Base-by-base conservation (phyloP, 92 coral and sea anemone species). In the Galaxea fascicularis region DNA sequence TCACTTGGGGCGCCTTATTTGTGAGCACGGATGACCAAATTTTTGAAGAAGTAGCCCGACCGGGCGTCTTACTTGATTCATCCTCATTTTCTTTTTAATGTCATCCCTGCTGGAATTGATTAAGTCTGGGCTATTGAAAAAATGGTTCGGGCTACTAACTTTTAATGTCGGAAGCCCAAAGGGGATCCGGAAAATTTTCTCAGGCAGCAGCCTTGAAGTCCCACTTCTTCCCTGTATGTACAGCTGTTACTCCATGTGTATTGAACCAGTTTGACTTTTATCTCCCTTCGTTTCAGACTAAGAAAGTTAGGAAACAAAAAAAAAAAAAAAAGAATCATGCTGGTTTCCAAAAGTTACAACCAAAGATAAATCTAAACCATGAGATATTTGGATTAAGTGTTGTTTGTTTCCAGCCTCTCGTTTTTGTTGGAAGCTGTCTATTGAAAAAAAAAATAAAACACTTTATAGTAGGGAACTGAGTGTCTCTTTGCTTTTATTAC, bases 351-450 rank as follows among this genome's bases (percentile, higher is more conserved):
- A 59, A 21, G 65, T 59, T 59, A 59, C 26, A 59, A 21, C 27
- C 65, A 59, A 54, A 54, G 60, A 54, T 54, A 54, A 54, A 54
- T 54, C 60, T 4, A 54, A 54, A 54, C 60, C 65, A 18, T 59
- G 65, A 18, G 9, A 59, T 18, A 59, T 21, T 18, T 21, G 27
- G 65, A 59, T 59, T 59, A 59, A 59, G 65, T 59, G 65, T 59
- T 59, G 65, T 59, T 59, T 59, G 65, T 59, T 59, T 59, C 25
- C 65, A 59, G 65, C 25, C 65, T 59, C 65, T 59, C 65, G 6
- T 54, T 54, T 54, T 54, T 54, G 15, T 54, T 54, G 60, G 60
- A 54, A 54, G 60, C 60, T 54, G 60, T 54, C 60, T 54, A 54
- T 54, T 54, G 60, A 54, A 17, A 54, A 54, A 54, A 54, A 54